A percentile compares a stretch with the other conserved stretches of the same genome.
Evolutionary conservation across 2,888 invertebrate species (phyloP).

Genomic region (Hofmannophila pseudospretella): DNA sequence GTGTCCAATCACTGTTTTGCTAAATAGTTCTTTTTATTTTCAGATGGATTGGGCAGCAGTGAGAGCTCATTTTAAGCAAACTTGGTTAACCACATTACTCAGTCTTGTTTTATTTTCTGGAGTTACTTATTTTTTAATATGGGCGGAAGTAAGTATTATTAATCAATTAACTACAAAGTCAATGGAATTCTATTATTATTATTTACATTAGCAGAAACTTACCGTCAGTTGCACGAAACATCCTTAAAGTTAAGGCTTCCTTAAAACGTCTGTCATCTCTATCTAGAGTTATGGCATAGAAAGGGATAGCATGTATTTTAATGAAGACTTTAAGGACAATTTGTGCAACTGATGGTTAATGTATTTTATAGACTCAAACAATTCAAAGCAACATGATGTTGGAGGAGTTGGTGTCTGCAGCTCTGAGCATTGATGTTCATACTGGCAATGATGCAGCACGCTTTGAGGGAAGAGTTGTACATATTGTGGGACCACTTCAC

Average conservation of each 20-base stretch:
- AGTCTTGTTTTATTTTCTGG: slow-evolving; percentile 81
- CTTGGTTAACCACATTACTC: slow-evolving; percentile 85
- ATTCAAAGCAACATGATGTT: slow-evolving; percentile 87
- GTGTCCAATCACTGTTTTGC: too few relatives aligned
- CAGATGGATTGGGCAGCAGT: slow-evolving; percentile 59
- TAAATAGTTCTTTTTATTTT: slow-evolving; percentile 6
- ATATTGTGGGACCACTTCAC: slow-evolving; percentile 84
- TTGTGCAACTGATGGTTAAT: too few relatives aligned
- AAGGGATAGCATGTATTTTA: too few relatives aligned
- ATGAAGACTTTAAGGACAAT: too few relatives aligned
- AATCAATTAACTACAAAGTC: too few relatives aligned
- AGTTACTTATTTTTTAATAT: slow-evolving; percentile 85
- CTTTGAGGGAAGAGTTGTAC: slow-evolving; percentile 86
- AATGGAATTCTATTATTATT: too few relatives aligned
- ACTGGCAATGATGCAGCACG: slow-evolving; percentile 80
- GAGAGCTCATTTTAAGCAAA: slow-evolving; percentile 79
- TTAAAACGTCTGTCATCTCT: too few relatives aligned
- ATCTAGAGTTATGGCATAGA: too few relatives aligned
- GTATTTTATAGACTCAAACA: slow-evolving; percentile 85
- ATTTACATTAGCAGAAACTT: too few relatives aligned
- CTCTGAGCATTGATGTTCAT: slow-evolving; percentile 81
- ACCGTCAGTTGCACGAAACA: too few relatives aligned
- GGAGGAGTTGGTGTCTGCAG: slow-evolving; percentile 82
- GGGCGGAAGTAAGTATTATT: slow-evolving; percentile 86
- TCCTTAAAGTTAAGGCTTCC: too few relatives aligned